Conservation (phyloP, 2,113 vertebrate genomes). For the Urocynchramus pylzowi region DNA sequence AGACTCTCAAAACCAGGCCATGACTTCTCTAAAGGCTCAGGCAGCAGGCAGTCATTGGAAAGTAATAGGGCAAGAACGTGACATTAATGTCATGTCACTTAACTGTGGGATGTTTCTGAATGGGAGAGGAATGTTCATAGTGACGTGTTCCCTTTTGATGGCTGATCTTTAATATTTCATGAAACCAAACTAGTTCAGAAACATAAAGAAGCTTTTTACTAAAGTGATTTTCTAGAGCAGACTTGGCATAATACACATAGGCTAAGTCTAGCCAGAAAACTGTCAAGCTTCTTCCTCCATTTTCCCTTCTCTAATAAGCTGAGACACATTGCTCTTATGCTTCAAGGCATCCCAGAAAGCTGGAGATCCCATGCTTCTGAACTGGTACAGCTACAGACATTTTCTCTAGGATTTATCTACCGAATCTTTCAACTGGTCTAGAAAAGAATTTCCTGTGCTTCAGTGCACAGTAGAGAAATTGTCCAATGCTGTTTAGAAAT, state of each 20-base stretch:
- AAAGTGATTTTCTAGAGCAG: constrained; percentile 60
- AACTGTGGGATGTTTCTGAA: not conserved
- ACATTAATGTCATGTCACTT: constrained; percentile 17
- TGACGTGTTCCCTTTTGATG: constrained; percentile 18
- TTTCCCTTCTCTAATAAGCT: constrained; percentile 46
- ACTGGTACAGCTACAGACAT: constrained; percentile 6
- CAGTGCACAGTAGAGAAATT: not conserved
- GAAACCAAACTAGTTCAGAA: constrained; percentile 53
- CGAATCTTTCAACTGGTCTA: not conserved
- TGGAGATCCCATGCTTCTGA: constrained; percentile 18
- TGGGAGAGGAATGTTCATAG: not conserved
- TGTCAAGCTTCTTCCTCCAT: constrained; percentile 11
- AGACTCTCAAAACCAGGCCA: not conserved
- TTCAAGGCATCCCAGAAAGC: constrained; percentile 46
- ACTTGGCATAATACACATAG: constrained; percentile 45
- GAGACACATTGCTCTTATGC: constrained; percentile 47
- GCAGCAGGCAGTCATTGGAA: not conserved
- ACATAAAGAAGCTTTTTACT: constrained; percentile 59
- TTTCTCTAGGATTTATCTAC: constrained; percentile 41
- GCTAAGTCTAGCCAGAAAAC: constrained; percentile 40
- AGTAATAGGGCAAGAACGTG: not conserved
- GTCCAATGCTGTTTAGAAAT: constrained; percentile 31
- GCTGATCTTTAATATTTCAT: constrained; percentile 60
- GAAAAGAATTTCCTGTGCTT: not conserved
- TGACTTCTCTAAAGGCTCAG: not conserved